phyloP scores from a whole-genome alignment of 2,797 vertebrate species.

The Australoheros facetus region DNA sequence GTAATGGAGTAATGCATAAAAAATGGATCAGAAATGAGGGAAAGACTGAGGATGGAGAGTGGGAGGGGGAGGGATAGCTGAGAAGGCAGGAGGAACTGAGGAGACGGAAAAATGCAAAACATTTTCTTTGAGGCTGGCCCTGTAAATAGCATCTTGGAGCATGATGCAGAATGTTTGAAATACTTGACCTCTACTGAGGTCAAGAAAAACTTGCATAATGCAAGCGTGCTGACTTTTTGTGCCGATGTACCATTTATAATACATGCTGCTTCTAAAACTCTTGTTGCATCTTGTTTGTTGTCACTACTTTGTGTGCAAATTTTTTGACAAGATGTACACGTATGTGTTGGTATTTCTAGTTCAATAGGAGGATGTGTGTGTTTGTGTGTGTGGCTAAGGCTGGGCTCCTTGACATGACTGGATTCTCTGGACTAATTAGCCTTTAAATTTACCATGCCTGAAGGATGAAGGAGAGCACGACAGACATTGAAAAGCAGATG shows the following conservation, averaged over 20 bases:
- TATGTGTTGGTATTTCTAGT: constrained; percentile 39
- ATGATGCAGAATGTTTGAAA: constrained; percentile 35
- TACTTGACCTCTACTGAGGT: constrained; percentile 56
- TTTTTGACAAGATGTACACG: constrained; percentile 1
- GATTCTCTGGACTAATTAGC: constrained; percentile 73
- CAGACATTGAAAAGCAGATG: constrained; percentile 29
- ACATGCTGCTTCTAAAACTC: constrained; percentile 45
- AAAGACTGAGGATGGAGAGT: constrained; percentile 47
- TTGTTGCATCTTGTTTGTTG: constrained; percentile 49
- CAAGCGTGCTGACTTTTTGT: constrained; percentile 36
- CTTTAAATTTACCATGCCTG: constrained; percentile 44
- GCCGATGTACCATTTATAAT: constrained; percentile 32
- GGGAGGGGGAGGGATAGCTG: constrained; percentile 33
- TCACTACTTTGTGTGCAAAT: constrained; percentile 9
- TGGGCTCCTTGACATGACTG: constrained; percentile 51
- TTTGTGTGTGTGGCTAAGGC: constrained; percentile 42
- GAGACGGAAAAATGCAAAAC: constrained; percentile 33
- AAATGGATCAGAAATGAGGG: constrained; percentile 80
- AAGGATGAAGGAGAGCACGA: constrained; percentile 39
- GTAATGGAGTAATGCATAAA: constrained; percentile 80
- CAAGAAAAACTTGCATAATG: constrained; percentile 26
- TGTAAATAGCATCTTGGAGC: constrained; percentile 40
- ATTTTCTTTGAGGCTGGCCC: constrained; percentile 16
- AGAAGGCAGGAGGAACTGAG: constrained; percentile 30
- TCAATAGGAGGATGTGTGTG: constrained; percentile 43